Base-by-base conservation (phyloP, 1,140 invertebrate species). In the Rhagoletis pomonella region DNA sequence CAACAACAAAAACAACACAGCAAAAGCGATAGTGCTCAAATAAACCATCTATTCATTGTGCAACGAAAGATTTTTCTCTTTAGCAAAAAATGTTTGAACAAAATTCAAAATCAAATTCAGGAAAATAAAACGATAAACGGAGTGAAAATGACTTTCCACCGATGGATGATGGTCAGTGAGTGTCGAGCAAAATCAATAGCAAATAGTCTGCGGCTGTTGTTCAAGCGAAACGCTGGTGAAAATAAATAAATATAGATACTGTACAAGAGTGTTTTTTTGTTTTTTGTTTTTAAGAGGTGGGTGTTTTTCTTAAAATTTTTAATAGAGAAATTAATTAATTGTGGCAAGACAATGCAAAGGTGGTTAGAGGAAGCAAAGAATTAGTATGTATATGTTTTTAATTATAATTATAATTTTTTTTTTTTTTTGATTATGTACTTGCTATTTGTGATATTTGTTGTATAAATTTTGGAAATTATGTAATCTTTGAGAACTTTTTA, bases 141-240 rank as follows among this genome's bases (percentile, higher is more conserved):
- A 29, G 1, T 29, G 29, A 29, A 55, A 29, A 12, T 19, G 42
- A 55, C 17, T 55, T 81, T 81, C 55, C 47, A 10, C 19, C 29
- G 29, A 29, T 29, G 29, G 29, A 29, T 42, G 42, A 81, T 81
- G 73, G 73, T 55, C 73, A 81, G 73, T 14, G 73, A 81, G 50
- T 81, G 73, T 19, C 19, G 73, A 19, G 47, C 17, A 5, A 50
- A 55, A 81, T 81, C 47, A 81, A 55, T 81, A 55, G 73, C 73
- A 59, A 86, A 65, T 50, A 86, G 85, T 86, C 85, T 86, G 59
- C 50, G 85, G 7, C 85, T 86, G 85, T n/a, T 62, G 85, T 86
- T 86, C 85, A 86, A 86, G 85, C 85, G 58, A 86, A 86, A 44
- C 85, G 85, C n/a, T 64, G 19, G 84, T 42, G 39, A 86, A 65